phyloP scores from a whole-genome alignment of 2,113 vertebrate genomes.

The Chaetops frenatus region DNA sequence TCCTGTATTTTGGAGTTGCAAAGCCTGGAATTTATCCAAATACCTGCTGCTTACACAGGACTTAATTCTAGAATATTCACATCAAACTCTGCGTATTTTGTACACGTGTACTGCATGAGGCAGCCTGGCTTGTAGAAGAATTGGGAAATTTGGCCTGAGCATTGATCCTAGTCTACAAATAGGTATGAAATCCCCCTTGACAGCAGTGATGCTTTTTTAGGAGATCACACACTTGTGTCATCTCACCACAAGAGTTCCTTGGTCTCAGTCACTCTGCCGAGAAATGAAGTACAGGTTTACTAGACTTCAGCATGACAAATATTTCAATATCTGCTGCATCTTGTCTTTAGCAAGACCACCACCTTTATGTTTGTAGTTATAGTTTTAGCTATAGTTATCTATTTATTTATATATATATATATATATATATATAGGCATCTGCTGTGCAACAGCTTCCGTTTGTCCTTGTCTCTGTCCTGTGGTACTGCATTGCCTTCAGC shows the following conservation, averaged over 20 bases:
- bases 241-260: conserved; percentile 2
- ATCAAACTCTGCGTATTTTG: background rate
- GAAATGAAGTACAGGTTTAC: background rate
- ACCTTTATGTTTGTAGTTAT: fast-evolving
- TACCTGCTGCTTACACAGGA: background rate
- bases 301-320: background rate
- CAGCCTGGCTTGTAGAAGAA: background rate
- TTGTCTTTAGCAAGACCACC: background rate
- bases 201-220: background rate
- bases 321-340: background rate
- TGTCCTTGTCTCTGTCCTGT: background rate
- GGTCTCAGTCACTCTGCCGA: background rate
- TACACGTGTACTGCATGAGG: background rate
- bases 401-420: background rate
- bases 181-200: conserved; percentile 8
- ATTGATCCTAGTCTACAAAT: background rate
- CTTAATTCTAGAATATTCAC: background rate
- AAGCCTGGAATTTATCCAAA: background rate
- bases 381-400: too few species aligned
- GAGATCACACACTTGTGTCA: background rate
- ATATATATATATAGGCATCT: background rate
- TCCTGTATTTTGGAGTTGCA: background rate
- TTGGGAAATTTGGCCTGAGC: background rate
- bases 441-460: background rate
- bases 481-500: background rate